Percentiles rank a stretch among this genome's conserved stretches.
Evolutionary conservation across 2,113 vertebrate genomes (phyloP).

Genomic region (Peromyscus polionotus): DNA sequence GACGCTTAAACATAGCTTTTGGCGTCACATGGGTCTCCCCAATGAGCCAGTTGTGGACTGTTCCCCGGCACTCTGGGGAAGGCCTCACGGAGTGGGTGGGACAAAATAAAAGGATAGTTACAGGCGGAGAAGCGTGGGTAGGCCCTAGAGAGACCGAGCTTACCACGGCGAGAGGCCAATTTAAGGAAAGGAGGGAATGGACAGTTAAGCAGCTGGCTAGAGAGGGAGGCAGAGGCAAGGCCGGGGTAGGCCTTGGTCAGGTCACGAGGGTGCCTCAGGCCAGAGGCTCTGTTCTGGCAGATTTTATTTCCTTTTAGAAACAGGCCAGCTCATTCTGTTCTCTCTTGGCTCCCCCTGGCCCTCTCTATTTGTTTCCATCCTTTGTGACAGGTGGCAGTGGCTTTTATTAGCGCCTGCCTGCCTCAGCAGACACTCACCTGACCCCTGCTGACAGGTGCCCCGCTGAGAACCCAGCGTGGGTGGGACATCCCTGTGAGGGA

Average conservation of each 20-base stretch:
- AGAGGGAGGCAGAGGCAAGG: background rate
- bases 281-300: fast-evolving
- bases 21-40: fast-evolving
- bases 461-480: slow-evolving; percentile 73
- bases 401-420: background rate
- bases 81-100: background rate
- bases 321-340: fast-evolving
- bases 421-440: background rate
- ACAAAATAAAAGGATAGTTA: fast-evolving
- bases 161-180: background rate
- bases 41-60: background rate
- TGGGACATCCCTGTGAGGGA: slow-evolving; percentile 74
- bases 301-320: background rate
- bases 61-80: background rate
- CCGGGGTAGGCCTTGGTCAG: background rate
- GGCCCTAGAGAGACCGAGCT: background rate
- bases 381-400: background rate
- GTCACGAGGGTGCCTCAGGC: too few relatives aligned
- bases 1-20: fast-evolving
- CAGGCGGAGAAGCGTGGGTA: background rate
- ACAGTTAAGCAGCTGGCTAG: background rate
- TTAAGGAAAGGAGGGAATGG: background rate
- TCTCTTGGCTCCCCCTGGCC: background rate
- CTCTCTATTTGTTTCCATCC: background rate
- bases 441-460: slow-evolving; percentile 79